Conservation (phyloP, 2,888 invertebrate genomes). For the Andricus quercusramuli region DNA sequence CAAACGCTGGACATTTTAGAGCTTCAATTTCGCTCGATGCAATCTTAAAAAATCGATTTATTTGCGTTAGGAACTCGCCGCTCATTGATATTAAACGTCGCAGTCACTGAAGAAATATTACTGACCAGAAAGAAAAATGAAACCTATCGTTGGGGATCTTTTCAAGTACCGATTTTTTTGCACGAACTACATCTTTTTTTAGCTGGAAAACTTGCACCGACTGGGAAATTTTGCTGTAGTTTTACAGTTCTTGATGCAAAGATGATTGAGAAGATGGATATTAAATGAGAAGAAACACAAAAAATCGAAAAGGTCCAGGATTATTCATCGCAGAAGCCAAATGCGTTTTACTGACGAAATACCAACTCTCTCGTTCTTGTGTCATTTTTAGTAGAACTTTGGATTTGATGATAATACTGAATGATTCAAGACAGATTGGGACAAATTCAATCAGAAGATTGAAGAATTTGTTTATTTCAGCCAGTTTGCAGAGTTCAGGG, state of each 20-base stretch:
- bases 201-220: background rate
- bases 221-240: conserved; percentile 8
- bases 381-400: conserved; percentile 29
- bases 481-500: conserved; percentile 18
- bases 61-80: conserved; percentile 28
- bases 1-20: conserved; percentile 52
- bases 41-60: conserved; percentile 3
- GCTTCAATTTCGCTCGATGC: conserved; percentile 15
- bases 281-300: conserved; percentile 8
- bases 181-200: background rate
- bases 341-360: background rate
- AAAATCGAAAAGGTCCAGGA: conserved; percentile 2
- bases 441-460: conserved; percentile 10
- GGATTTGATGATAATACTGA: background rate
- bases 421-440: background rate
- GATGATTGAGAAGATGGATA: conserved; percentile 8
- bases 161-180: background rate
- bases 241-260: conserved; percentile 11
- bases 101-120: background rate
- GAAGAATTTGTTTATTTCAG: conserved; percentile 7
- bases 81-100: conserved; percentile 19
- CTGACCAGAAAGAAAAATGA: background rate
- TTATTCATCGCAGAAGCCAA: conserved; percentile 34
- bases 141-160: background rate
- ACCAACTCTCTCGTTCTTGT: background rate